A percentile compares a stretch with the other conserved stretches of the same genome.
These are phyloP conservation scores for Pissodes strobi DNA, from an alignment of 1,140 invertebrate species.

Conservation along the genomic window DNA sequence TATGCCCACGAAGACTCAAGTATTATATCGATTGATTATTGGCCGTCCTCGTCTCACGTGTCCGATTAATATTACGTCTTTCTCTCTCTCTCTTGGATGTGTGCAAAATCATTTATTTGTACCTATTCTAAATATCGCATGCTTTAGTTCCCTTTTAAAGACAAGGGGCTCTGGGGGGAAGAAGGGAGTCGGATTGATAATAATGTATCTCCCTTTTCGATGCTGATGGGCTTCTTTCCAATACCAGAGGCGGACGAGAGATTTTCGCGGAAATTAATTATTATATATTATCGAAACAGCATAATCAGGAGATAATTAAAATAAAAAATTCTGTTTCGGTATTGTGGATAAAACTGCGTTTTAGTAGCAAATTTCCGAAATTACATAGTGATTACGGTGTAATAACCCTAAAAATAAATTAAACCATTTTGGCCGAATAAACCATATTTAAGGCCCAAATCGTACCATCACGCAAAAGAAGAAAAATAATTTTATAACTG, in stretches of 20 bases:
- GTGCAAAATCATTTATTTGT: conserved; percentile 27
- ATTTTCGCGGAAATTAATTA: not conserved
- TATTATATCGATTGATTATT: conserved; percentile 35
- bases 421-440: not conserved
- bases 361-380: too few species aligned
- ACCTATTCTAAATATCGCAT: conserved; percentile 37
- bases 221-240: conserved; percentile 25
- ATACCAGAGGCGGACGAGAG: conserved; percentile 11
- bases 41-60: not conserved
- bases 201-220: conserved; percentile 32
- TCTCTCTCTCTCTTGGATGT: conserved; percentile 16
- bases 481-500: too few species aligned
- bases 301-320: not conserved
- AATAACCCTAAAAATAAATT: too few species aligned
- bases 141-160: conserved; percentile 28
- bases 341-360: too few species aligned
- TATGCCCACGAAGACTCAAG: conserved; percentile 31
- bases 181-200: conserved; percentile 26
- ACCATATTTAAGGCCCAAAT: too few species aligned
- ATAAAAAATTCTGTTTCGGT: too few species aligned
- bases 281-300: not conserved
- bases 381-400: too few species aligned
- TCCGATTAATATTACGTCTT: not conserved
- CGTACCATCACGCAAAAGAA: too few species aligned
- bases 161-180: not conserved